A percentile compares a stretch with the other conserved stretches of the same genome.
phyloP scores from a whole-genome alignment of 2,797 vertebrate species.

The Onychomys arenicola region DNA sequence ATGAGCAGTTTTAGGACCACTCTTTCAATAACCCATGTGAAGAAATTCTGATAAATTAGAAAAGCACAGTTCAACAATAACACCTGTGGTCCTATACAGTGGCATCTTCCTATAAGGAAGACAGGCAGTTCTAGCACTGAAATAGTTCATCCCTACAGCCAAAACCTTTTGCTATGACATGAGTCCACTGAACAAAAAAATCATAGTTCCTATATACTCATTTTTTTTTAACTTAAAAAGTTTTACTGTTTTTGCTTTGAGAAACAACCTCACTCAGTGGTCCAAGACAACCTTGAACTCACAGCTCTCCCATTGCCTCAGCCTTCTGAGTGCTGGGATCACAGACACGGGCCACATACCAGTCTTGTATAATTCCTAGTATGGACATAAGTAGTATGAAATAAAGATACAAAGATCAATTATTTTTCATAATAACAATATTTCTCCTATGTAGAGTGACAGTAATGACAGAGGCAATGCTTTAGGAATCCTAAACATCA shows the following conservation, averaged over 20 bases:
- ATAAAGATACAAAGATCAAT: neutral
- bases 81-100: neutral
- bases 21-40: constrained; percentile 37
- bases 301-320: too few relatives aligned
- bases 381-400: neutral
- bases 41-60: neutral
- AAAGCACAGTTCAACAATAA: neutral
- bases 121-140: neutral
- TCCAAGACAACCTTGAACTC: neutral
- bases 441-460: neutral
- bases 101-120: neutral
- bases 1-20: neutral
- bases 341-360: neutral
- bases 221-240: neutral
- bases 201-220: neutral
- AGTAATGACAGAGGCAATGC: neutral
- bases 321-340: neutral
- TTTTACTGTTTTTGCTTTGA: neutral
- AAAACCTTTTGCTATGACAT: neutral
- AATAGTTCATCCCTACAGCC: neutral
- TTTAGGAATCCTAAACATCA: constrained; percentile 24
- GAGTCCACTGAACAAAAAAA: neutral
- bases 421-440: neutral
- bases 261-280: neutral
- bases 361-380: neutral